phyloP scores from a whole-genome alignment of 2,113 vertebrate genomes.

The Hemibagrus wyckioides region DNA sequence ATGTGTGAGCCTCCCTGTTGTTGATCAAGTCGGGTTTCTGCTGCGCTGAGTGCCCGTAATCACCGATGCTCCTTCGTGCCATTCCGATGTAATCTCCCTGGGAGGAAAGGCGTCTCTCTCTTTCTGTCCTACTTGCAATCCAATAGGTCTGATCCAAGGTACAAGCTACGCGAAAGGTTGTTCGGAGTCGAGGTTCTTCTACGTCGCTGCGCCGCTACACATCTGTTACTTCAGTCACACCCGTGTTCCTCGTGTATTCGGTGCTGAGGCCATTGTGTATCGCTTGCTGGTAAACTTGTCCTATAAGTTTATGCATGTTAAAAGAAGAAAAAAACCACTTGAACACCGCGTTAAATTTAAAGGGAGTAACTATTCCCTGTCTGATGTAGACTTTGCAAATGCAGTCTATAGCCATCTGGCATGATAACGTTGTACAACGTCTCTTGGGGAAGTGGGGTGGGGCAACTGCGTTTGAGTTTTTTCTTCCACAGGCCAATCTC shows the following conservation, averaged over 20 bases:
- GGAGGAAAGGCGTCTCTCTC: conserved; percentile 59
- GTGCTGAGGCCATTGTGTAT: conserved; percentile 61
- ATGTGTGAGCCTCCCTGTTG: conserved; percentile 61
- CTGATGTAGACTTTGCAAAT: conserved; percentile 27
- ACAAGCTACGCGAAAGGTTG: conserved; percentile 60
- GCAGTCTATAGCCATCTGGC: neutral
- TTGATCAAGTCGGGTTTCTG: conserved; percentile 68
- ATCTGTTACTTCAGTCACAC: conserved; percentile 47
- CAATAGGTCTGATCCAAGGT: conserved; percentile 67
- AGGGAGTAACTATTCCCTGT: conserved; percentile 29
- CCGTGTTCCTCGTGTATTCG: conserved; percentile 57
- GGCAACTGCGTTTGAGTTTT: conserved; percentile 70
- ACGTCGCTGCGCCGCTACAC: conserved; percentile 33
- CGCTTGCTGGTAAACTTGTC: conserved; percentile 63
- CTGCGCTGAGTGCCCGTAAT: conserved; percentile 72
- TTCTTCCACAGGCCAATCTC: conserved; percentile 72
- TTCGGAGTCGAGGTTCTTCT: conserved; percentile 62
- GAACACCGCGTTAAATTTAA: neutral
- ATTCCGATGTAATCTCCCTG: conserved; percentile 67
- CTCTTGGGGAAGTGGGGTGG: conserved; percentile 45
- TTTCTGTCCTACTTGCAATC: conserved; percentile 55
- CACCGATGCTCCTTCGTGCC: conserved; percentile 63
- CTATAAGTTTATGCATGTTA: conserved; percentile 72
- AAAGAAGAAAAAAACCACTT: conserved; percentile 36
- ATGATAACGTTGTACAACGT: neutral